Evolutionary conservation across 2,888 invertebrate species (phyloP).

Genomic region (Lacanobia wlatinum): DNA sequence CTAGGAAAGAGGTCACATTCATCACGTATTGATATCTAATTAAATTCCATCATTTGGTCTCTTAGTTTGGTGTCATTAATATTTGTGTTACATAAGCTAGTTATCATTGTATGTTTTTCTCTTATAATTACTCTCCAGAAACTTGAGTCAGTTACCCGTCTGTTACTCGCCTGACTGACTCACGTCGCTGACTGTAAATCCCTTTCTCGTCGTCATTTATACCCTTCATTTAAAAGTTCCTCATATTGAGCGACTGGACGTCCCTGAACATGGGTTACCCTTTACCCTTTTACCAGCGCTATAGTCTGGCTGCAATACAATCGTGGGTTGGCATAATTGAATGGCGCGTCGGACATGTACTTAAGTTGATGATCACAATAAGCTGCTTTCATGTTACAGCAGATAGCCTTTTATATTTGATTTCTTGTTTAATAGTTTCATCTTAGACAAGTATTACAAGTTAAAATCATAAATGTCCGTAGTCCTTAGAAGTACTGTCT

Average conservation of each 20-base stretch:
- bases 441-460: not conserved
- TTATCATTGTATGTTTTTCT: not conserved
- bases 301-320: not conserved
- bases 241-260: not conserved
- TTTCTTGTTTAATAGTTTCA: not conserved
- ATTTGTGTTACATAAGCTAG: not conserved
- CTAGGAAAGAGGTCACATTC: not conserved
- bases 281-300: slow-evolving; percentile 2
- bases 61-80: not conserved
- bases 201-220: not conserved
- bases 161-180: not conserved
- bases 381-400: not conserved
- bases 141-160: not conserved
- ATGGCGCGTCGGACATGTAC: slow-evolving; percentile 7
- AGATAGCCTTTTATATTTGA: not conserved
- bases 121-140: not conserved
- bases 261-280: slow-evolving; percentile 2
- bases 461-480: not conserved
- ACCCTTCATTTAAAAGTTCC: not conserved
- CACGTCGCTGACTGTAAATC: not conserved
- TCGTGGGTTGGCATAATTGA: slow-evolving; percentile 11
- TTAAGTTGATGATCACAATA: slow-evolving; percentile 14
- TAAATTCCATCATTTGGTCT: not conserved
- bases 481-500: too few species aligned
- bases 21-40: not conserved